Evolutionary conservation across 2,888 invertebrate genomes (phyloP), one percentile per base, ranked within the genome.

Genomic region (Tigriopus californicus): DNA sequence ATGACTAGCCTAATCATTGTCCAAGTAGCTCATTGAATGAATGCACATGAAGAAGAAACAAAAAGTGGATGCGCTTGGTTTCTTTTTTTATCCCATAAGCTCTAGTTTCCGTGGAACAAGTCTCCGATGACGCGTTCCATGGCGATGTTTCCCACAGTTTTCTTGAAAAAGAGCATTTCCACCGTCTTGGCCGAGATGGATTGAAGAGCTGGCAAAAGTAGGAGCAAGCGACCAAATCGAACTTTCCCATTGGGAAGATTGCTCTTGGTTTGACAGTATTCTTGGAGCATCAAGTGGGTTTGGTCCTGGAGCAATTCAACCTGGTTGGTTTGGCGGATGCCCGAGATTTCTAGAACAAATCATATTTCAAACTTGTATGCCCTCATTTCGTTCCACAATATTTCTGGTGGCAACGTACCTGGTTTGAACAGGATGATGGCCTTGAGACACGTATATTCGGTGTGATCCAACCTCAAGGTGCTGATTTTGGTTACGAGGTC

Each of bases 401-500:
- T n/a, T n/a, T n/a, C n/a, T n/a, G n/a, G n/a, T n/a, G n/a, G n/a
- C 22, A n/a, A 63, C 67, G 70, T 72, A 85, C 87, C 86, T 71
- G 83, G 78, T 71, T 85, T 84, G 70, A 87, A 89, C 5, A 89
- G 74, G 5, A 85, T 79, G 11, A 85, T 74, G 0, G 85, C 83
- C 68, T 87, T 88, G n/a, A 90, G 73, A 70, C 83, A 88, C 44
- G 88, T 84, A 67, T 81, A 85, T 68, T 90, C 89, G 0, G 83
- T 82, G 68, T 83, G 82, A 69, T 90, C 88, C 18, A 87, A 77
- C 63, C 79, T 74, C 58, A 81, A 73, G 10, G 78, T 71, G 8
- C 77, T 75, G 66, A 85, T 79, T 65, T 81, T 77, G 40, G 78
- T 76, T 58, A 85, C 72, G 1, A 84, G 73, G 64, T 80, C 79